Evolutionary conservation across 64 coral and sea anemone genomes (phyloP).

Genomic region (Hydrozoanthus tunicans): DNA sequence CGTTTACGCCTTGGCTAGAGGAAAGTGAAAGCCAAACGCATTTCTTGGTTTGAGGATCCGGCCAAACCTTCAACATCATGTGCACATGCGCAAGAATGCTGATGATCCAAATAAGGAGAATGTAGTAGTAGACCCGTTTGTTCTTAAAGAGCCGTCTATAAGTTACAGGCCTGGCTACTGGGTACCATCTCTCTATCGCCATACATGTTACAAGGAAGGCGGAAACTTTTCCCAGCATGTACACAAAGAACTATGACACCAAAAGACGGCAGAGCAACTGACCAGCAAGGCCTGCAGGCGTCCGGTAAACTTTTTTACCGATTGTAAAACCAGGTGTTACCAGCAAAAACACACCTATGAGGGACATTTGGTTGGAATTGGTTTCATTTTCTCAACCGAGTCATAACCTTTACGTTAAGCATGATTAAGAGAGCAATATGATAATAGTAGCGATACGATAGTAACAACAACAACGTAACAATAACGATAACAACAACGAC

Average conservation of each 20-base stretch:
- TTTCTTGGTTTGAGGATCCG: neutral
- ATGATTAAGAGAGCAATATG: too few species aligned
- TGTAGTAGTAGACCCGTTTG: conserved; percentile 24
- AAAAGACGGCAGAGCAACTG: conserved; percentile 55
- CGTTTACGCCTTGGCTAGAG: neutral
- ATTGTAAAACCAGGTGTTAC: too few species aligned
- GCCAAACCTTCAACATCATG: too few species aligned
- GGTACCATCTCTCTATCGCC: conserved; percentile 53
- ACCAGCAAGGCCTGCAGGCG: too few species aligned
- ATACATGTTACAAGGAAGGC: conserved; percentile 41
- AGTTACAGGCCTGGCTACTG: conserved; percentile 20
- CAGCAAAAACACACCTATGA: neutral
- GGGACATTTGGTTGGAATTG: too few species aligned
- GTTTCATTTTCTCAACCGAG: too few species aligned
- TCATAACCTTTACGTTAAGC: too few species aligned
- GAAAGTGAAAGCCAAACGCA: neutral
- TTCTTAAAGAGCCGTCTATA: conserved; percentile 38
- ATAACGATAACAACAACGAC: too few species aligned
- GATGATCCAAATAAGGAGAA: conserved; percentile 40
- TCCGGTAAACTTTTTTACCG: too few species aligned
- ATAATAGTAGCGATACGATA: too few species aligned
- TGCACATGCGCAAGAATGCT: neutral
- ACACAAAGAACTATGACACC: conserved; percentile 50
- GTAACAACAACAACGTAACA: too few species aligned
- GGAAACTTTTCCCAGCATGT: conserved; percentile 54